Evolutionary conservation across 2,888 invertebrate species (phyloP), one percentile per base, ranked within the genome.

Genomic region (Chromoteleia sp.): DNA sequence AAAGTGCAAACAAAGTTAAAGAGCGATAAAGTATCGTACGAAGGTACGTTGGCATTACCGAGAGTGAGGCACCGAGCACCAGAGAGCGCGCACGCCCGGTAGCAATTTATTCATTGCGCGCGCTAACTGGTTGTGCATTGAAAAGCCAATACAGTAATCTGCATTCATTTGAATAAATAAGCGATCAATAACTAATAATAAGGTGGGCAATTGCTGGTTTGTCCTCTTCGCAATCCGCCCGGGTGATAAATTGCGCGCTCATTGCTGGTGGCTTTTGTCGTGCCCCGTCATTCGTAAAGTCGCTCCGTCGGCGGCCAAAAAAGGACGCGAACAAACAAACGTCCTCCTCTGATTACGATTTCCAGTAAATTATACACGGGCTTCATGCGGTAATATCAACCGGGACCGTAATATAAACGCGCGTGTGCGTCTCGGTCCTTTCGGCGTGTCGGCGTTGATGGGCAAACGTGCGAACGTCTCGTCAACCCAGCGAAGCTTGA

Each of bases 111-210:
- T 91, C 91, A 91, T 91, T 91, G 90, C 90, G 87, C 88, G 86
- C 87, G 89, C 87, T 91, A 91, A 91, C 91, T 91, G 90, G 88
- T 85, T 86, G 85, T 85, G 89, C 88, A 90, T 90, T 91, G 90
- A 91, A 91, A 90, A 88, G 87, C 88, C 87, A 87, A 89, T 89
- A 88, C 88, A 87, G 89, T 90, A 91, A 91, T 91, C 90, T 91
- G 91, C 91, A 91, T 91, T 91, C 88, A 91, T 91, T 91, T 91
- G 91, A 91, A 91, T 91, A 90, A 91, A 91, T 91, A 91, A 91
- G 87, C 90, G 90, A 91, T 91, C 91, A 89, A 91, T 91, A 91
- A 91, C 89, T 88, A 89, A 91, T 91, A 91, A 91, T 91, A 91
- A 90, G 88, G 88, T 87, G 85, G 85, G 85, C 90, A 89, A 89